Base-by-base conservation (phyloP, 2,113 vertebrate genomes). In the Tupaia tana region DNA sequence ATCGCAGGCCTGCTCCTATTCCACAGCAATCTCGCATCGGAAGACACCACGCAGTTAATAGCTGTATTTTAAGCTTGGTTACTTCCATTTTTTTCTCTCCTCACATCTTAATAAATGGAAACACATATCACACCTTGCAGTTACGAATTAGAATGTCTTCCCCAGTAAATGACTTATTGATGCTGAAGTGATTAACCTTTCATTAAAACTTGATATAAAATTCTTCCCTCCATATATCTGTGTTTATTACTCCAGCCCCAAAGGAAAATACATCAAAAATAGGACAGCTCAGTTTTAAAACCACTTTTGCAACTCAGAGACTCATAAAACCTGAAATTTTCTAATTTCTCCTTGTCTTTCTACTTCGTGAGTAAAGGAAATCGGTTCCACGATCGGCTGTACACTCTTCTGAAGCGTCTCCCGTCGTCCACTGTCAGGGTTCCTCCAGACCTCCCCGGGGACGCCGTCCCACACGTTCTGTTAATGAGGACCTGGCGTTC, bases 201-300 rank as follows among this genome's bases (percentile, higher is more conserved):
- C 94, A 94, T 96, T 97, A 97, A 96, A 97, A 93, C 63, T 95
- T 93, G 90, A 91, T 95, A 93, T 95, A 94, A 97, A 97, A 97
- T 92, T 90, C 81, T 90, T 90, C 29, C 92, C 31, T 81, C 73
- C 70, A 95, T 96, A 84, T 93, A 96, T 95, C 88, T 82, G 77
- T 77, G 64, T 95, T 96, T 96, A 95, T 96, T 93, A 91, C 82
- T 78, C 59, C 93, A 80, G 59, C 75, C 77, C 15, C 83, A 94
- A 84, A 91, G 89, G 78, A 91, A 95, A 97, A 93, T 96, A 34
- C 16, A 90, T 93, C 89, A 96, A 96, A 90, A 16, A n/a, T 12
- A 74, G 61, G 34, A 74, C 20, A 83, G 82, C 34, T 24, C 85
- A 29, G 12, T 70, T 91, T 96, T 87, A 52, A 74, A 85, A 96